phyloP scores from a whole-genome alignment of 2,113 vertebrate genomes.

The Hepsetus odoe region DNA sequence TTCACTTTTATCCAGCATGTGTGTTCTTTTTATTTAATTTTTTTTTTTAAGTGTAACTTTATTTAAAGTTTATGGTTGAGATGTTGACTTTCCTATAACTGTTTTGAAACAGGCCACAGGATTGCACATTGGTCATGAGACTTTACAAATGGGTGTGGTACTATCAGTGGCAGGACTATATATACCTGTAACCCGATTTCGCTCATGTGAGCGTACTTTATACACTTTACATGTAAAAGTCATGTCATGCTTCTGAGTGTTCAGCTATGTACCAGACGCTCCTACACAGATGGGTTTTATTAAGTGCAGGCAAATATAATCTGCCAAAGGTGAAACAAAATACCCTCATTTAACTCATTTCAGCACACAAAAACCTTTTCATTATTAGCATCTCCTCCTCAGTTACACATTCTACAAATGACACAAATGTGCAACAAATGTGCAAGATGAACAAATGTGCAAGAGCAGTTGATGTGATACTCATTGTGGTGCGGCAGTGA shows the following conservation, averaged over 20 bases:
- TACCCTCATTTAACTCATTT: background rate
- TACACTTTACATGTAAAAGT: background rate
- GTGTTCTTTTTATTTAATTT: background rate
- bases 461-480: background rate
- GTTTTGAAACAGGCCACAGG: background rate
- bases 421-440: background rate
- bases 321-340: background rate
- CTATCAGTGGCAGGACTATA: background rate
- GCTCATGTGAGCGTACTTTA: background rate
- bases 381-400: background rate
- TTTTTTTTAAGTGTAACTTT: background rate
- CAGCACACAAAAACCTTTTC: background rate
- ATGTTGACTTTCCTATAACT: background rate
- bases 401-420: background rate
- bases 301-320: slow-evolving; percentile 7
- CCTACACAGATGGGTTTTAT: background rate
- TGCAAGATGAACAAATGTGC: background rate
- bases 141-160: background rate
- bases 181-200: slow-evolving; percentile 1
- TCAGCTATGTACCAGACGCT: background rate
- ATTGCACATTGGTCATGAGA: background rate
- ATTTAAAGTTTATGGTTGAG: background rate
- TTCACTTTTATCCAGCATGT: background rate
- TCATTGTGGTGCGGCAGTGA: background rate
- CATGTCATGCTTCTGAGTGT: background rate